These are phyloP conservation scores for Aphrophora alni DNA, from an alignment of 2,888 invertebrate genomes.

Conservation along the genomic window DNA sequence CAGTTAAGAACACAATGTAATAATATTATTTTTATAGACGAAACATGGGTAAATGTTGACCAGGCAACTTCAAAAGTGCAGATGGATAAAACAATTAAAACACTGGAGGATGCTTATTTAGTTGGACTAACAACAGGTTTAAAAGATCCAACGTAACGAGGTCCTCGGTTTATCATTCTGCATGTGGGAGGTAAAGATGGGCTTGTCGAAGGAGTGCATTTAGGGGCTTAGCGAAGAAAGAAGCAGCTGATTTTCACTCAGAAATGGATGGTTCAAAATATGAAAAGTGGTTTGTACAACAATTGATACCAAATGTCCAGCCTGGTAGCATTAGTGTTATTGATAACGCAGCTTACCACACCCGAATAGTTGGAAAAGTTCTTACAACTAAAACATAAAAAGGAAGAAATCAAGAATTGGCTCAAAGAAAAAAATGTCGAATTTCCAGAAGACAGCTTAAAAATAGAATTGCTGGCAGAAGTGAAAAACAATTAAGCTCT, in stretches of 20 bases:
- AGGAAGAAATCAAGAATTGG: too few relatives aligned
- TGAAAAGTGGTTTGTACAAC: not conserved
- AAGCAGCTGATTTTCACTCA: not conserved
- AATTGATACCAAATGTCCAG: not conserved
- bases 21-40: too few relatives aligned
- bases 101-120: slow-evolving; percentile 7
- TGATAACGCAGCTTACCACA: too few relatives aligned
- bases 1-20: too few relatives aligned
- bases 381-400: too few relatives aligned
- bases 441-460: too few relatives aligned
- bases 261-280: slow-evolving; percentile 3
- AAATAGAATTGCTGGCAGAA: too few relatives aligned
- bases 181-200: not conserved
- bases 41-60: not conserved
- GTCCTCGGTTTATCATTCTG: not conserved
- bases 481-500: too few relatives aligned
- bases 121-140: not conserved
- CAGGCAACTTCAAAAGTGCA: slow-evolving; percentile 1
- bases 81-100: not conserved
- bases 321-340: not conserved
- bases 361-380: not conserved
- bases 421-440: too few relatives aligned
- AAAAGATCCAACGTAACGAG: not conserved
- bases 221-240: too few relatives aligned
- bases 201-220: not conserved